A percentile compares a stretch with the other conserved stretches of the same genome.
These are phyloP conservation scores for Petrocephalus zakoni DNA, from an alignment of 2,113 vertebrate species.

Conservation along the genomic window DNA sequence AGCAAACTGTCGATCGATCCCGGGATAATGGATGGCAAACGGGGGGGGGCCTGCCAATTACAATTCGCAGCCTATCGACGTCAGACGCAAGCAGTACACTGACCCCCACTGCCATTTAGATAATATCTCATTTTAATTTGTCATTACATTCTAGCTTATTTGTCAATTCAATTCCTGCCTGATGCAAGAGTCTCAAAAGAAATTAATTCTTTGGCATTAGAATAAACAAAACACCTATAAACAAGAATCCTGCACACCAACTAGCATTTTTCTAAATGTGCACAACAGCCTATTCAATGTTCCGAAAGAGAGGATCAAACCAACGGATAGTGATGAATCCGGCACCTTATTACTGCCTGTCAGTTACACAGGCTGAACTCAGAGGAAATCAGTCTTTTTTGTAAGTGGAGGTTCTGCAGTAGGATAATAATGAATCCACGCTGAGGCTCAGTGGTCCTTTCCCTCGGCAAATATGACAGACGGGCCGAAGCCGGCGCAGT, in stretches of 20 bases:
- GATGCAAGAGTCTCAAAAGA: not conserved
- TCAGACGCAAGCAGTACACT: not conserved
- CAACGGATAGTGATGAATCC: not conserved
- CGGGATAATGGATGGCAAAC: not conserved
- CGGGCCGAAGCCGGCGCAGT: slow-evolving; percentile 52
- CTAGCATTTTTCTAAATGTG: not conserved
- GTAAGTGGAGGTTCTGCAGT: not conserved
- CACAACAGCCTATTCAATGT: not conserved
- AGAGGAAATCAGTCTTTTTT: not conserved
- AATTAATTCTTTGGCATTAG: not conserved
- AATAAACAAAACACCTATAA: not conserved
- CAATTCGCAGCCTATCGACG: not conserved
- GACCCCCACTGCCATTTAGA: not conserved
- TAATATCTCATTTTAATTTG: slow-evolving; percentile 2
- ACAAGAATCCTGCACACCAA: not conserved
- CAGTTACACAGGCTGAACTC: not conserved
- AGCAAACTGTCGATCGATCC: slow-evolving; percentile 28
- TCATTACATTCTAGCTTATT: not conserved
- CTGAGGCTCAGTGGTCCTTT: not conserved
- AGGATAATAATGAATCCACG: not conserved
- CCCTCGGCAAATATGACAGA: slow-evolving; percentile 47
- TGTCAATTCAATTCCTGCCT: not conserved
- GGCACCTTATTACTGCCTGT: not conserved
- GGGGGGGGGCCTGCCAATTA: slow-evolving; percentile 17
- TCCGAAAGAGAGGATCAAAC: not conserved